phyloP scores from a whole-genome alignment of 2,113 vertebrate species.

The Scatophagus argus region DNA sequence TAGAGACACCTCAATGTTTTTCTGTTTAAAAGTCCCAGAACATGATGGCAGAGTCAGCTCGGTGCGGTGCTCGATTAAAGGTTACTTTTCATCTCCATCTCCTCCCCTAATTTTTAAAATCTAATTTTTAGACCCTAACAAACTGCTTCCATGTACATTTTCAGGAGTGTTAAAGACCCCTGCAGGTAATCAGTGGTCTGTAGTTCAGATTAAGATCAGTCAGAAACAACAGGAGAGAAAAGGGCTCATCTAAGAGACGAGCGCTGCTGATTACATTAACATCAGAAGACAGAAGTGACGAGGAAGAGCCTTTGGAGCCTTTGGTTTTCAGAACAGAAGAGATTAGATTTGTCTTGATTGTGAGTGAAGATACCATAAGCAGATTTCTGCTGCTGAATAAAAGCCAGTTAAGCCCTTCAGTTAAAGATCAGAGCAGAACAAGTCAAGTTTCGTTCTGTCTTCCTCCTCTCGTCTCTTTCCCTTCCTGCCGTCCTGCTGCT shows the following conservation, averaged over 20 bases:
- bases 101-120: neutral
- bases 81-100: neutral
- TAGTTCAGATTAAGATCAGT: neutral
- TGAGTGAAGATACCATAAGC: neutral
- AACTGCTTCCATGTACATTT: neutral
- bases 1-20: too few relatives aligned
- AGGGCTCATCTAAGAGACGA: neutral
- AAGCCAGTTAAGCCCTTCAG: neutral
- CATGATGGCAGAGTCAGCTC: too few relatives aligned
- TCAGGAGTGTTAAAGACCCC: neutral
- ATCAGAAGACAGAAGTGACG: neutral
- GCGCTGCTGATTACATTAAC: slow-evolving; percentile 44
- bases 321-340: slow-evolving; percentile 1
- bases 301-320: neutral
- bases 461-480: too few relatives aligned
- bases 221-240: neutral
- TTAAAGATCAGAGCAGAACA: too few relatives aligned
- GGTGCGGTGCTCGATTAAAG: too few relatives aligned
- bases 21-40: too few relatives aligned
- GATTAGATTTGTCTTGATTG: slow-evolving; percentile 27
- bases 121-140: neutral
- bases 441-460: neutral
- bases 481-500: neutral
- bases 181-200: neutral
- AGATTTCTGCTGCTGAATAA: neutral